Conservation (phyloP, 2,113 vertebrate genomes). For the Stomatorhinus ivindoensis region DNA sequence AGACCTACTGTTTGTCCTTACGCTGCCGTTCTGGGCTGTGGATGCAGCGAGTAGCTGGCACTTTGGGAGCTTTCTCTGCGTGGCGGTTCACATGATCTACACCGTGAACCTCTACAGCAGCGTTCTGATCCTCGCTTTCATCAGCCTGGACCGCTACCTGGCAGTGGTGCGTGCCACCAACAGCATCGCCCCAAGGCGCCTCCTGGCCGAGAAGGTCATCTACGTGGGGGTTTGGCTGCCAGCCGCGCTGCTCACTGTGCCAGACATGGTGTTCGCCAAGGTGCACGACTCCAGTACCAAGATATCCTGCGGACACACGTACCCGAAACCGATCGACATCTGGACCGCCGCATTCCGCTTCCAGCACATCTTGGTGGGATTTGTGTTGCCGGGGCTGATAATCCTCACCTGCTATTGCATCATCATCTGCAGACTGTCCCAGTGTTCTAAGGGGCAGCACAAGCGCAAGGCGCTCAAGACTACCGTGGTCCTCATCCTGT, state of each 20-base stretch:
- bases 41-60: conserved; percentile 81
- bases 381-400: conserved; percentile 83
- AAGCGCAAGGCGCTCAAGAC: conserved; percentile 92
- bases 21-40: conserved; percentile 92
- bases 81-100: conserved; percentile 85
- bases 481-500: conserved; percentile 83
- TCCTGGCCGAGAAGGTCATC: conserved; percentile 81
- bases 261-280: conserved; percentile 79
- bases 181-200: conserved; percentile 77
- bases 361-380: conserved; percentile 86
- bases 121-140: conserved; percentile 93
- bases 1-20: conserved; percentile 91
- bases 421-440: conserved; percentile 84
- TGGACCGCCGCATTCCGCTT: conserved; percentile 84
- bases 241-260: conserved; percentile 78
- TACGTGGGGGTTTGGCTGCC: conserved; percentile 81
- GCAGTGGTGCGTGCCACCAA: conserved; percentile 90
- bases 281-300: conserved; percentile 49
- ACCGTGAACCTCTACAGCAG: conserved; percentile 96
- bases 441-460: conserved; percentile 84
- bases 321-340: conserved; percentile 54
- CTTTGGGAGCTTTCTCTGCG: conserved; percentile 76
- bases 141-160: conserved; percentile 93
- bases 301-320: conserved; percentile 77
- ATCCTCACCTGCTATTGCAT: conserved; percentile 92